Evolutionary conservation across 2,113 vertebrate genomes (phyloP).

Genomic region (Austrofundulus limnaeus): DNA sequence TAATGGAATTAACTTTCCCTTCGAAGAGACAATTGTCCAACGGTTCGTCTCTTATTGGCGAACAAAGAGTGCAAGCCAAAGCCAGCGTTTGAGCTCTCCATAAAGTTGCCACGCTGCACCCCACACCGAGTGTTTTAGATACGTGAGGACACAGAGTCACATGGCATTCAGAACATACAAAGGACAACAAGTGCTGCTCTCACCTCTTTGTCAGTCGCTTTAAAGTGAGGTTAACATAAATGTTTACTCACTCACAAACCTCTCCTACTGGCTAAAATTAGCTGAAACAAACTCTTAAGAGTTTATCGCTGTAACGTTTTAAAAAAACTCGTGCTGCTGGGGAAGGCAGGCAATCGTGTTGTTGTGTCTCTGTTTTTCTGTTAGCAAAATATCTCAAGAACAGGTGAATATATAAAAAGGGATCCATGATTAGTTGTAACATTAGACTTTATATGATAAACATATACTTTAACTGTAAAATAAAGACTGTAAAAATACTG

Average conservation of each 20-base stretch:
- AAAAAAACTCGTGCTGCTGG: no score
- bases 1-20: conserved; percentile 52
- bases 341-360: no score
- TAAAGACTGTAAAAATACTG: no score
- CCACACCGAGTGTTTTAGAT: no score
- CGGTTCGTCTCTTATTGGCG: conserved; percentile 5
- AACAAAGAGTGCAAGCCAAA: not conserved
- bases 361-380: no score
- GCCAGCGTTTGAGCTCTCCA: not conserved
- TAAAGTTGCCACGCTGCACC: not conserved
- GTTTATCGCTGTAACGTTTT: conserved; percentile 1
- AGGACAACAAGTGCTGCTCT: conserved; percentile 28
- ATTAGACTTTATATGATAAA: no score
- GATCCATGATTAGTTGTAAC: no score
- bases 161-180: conserved; percentile 15
- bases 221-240: conserved; percentile 29
- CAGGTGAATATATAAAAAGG: no score
- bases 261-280: conserved; percentile 30
- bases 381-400: no score
- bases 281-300: conserved; percentile 12
- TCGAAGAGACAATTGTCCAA: conserved; percentile 13
- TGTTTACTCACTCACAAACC: conserved; percentile 18
- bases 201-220: conserved; percentile 51
- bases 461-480: no score
- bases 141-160: conserved; percentile 33